These are phyloP conservation scores for Fratercula arctica DNA, from an alignment of 2,797 vertebrate genomes.

Conservation along the genomic window DNA sequence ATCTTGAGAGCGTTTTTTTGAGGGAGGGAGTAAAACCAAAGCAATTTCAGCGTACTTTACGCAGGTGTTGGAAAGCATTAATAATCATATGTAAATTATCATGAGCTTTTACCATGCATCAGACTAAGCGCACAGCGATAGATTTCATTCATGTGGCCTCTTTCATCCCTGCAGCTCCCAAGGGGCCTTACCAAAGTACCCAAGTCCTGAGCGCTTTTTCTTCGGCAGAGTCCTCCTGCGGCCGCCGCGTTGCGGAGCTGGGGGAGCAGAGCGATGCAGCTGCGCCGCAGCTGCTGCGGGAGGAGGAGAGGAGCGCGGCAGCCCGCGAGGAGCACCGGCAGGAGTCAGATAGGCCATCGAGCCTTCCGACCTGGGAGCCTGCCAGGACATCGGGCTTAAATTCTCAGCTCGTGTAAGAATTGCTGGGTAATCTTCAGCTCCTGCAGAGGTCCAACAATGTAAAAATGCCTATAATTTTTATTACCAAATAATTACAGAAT, in stretches of 20 bases:
- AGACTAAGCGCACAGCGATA: not conserved
- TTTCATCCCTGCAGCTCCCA: not conserved
- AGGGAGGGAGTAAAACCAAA: not conserved
- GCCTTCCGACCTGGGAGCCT: slow-evolving; percentile 41
- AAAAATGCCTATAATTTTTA: slow-evolving; percentile 62
- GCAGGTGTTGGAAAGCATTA: not conserved
- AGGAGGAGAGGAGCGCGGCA: slow-evolving; percentile 30
- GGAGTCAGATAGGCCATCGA: slow-evolving; percentile 12
- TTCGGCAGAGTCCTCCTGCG: not conserved
- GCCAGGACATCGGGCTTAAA: slow-evolving; percentile 56
- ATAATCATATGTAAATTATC: not conserved
- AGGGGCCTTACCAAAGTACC: slow-evolving; percentile 3
- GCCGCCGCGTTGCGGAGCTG: not conserved
- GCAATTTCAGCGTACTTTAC: not conserved
- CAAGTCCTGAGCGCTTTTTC: not conserved
- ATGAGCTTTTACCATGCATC: not conserved
- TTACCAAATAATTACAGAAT: slow-evolving; percentile 63
- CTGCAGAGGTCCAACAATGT: slow-evolving; percentile 40
- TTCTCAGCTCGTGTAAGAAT: slow-evolving; percentile 28
- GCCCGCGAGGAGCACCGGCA: not conserved
- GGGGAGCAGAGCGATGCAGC: not conserved
- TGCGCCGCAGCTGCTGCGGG: not conserved
- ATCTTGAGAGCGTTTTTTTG: not conserved
- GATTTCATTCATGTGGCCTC: not conserved
- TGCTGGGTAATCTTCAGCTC: slow-evolving; percentile 53